Evolutionary conservation across 2,888 invertebrate species (phyloP), one percentile per base, ranked within the genome.

Genomic region (Mimas tiliae): DNA sequence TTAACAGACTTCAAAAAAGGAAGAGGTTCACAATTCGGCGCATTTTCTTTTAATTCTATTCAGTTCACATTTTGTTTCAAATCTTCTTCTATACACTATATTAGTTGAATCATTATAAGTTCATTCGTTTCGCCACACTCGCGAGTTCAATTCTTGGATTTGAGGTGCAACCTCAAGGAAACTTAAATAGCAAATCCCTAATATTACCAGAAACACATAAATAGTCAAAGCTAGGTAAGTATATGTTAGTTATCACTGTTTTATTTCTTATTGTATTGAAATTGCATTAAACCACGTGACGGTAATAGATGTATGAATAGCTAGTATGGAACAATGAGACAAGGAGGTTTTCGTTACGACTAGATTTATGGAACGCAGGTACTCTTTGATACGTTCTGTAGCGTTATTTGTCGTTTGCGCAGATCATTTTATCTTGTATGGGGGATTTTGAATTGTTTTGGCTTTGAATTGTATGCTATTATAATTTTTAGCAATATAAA

Each of bases 271-370:
- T 58, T 58, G 58, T 58, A 58, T 58, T 58, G 58, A 42, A 42
- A 58, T 42, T 4, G 38, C 58, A 58, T 42, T 58, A 58, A 58
- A 58, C 38, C 16, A 27, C 27, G n/a, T 53, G 63, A 50, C n/a
- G 16, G 50, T 48, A 63, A 48, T 63, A 67, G 63, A 63, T 66
- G 52, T 66, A 63, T 47, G 52, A 66, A 63, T 62, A 34, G 63
- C 48, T 16, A 16, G n/a, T 33, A 19, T 16, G 34, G 50, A 63
- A 63, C 63, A 63, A 63, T 63, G 16, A 48, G 63, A 34, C 34
- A 50, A 34, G 34, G 45, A 16, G 33, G 63, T 63, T 34, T 58
- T 38, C 58, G 58, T 58, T 58, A 42, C 38, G 38, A 11, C 11
- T 42, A 42, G 58, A 58, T 58, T 58, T 58, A 58, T 58, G 16